Conservation (phyloP, 2,888 invertebrate species). For the Ormyrus thymus region DNA sequence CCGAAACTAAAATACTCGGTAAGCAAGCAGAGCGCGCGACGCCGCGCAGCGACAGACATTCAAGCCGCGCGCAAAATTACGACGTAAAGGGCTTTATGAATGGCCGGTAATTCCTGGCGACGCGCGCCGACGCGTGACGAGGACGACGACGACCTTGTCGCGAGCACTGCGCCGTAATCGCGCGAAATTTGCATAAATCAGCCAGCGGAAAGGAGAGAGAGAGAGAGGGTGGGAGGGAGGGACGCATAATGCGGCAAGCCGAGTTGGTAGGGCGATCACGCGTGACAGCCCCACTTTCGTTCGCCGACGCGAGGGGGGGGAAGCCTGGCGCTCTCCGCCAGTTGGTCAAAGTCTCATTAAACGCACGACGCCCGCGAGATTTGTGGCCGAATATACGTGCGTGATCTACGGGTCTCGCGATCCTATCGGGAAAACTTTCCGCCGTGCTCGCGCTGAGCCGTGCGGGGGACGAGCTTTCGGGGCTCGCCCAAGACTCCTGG, state of each 20-base stretch:
- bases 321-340: neutral
- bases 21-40: too few species aligned
- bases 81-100: slow-evolving; percentile 34
- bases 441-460: too few species aligned
- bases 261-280: slow-evolving; percentile 33
- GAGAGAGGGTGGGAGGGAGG: neutral
- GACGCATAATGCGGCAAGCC: neutral
- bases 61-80: neutral
- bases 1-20: too few species aligned
- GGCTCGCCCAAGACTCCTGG: too few species aligned
- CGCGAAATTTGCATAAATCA: slow-evolving; percentile 47
- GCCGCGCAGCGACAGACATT: too few species aligned
- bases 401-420: too few species aligned
- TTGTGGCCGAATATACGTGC: too few species aligned
- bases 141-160: slow-evolving; percentile 32
- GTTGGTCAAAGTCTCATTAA: slow-evolving; percentile 25
- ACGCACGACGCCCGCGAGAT: neutral
- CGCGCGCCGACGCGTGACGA: slow-evolving; percentile 6
- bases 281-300: neutral
- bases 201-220: neutral
- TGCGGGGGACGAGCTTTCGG: too few species aligned
- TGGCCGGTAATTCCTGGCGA: slow-evolving; percentile 47
- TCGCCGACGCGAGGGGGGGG: slow-evolving; percentile 1
- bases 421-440: too few species aligned
- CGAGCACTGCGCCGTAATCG: slow-evolving; percentile 14